Conservation (phyloP, 92 coral and sea anemone species). For the Pocillopora grandis region DNA sequence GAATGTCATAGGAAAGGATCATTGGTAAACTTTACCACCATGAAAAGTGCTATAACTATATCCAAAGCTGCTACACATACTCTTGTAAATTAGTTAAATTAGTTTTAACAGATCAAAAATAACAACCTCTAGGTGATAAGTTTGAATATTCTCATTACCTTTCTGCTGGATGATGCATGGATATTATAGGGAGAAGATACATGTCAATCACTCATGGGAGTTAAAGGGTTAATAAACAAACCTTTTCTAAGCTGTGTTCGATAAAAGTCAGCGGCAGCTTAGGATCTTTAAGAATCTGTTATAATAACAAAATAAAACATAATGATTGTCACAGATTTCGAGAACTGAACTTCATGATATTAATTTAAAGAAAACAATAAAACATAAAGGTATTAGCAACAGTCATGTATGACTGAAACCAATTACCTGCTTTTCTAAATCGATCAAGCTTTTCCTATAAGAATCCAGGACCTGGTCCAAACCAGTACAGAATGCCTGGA, state of each 20-base stretch:
- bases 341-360: slow-evolving; percentile 8
- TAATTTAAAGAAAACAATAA: slow-evolving; percentile 22
- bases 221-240: slow-evolving; percentile 15
- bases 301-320: background rate
- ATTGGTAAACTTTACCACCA: too few relatives aligned
- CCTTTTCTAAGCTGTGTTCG: slow-evolving; percentile 94
- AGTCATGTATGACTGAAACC: background rate
- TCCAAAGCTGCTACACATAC: too few relatives aligned
- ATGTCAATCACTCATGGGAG: too few relatives aligned
- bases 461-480: slow-evolving; percentile 85
- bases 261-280: slow-evolving; percentile 79
- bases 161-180: background rate
- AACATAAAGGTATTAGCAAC: background rate
- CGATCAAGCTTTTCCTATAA: slow-evolving; percentile 73
- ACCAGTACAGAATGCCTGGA: slow-evolving; percentile 96
- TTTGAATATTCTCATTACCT: background rate
- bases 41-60: too few relatives aligned
- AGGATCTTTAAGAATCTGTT: slow-evolving; percentile 83
- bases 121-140: too few relatives aligned
- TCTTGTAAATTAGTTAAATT: too few relatives aligned
- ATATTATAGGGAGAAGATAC: background rate
- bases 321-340: background rate
- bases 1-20: too few relatives aligned
- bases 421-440: slow-evolving; percentile 84
- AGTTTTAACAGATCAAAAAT: too few relatives aligned